A percentile compares a stretch with the other conserved stretches of the same genome.
Evolutionary conservation across 2,888 invertebrate genomes (phyloP).

Genomic region (Lacanobia wlatinum): DNA sequence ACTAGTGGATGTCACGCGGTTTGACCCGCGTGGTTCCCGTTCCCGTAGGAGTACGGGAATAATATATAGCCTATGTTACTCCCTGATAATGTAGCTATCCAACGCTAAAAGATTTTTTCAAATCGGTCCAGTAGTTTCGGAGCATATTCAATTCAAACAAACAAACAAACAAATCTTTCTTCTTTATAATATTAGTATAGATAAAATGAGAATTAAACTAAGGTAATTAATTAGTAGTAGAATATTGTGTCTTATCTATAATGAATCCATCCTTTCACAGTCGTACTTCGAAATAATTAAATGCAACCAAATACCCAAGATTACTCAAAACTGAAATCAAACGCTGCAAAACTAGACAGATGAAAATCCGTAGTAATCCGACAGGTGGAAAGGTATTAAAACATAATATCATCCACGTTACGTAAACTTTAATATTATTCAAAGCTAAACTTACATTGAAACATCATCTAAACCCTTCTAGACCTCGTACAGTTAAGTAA

Average conservation of each 20-base stretch:
- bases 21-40: no score
- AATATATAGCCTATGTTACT: no score
- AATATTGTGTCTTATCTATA: neutral
- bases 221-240: neutral
- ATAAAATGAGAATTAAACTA: no score
- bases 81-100: no score
- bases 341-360: neutral
- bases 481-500: slow-evolving; percentile 26
- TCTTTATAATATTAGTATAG: no score
- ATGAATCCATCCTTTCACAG: neutral
- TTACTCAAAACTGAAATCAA: neutral
- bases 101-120: no score
- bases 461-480: slow-evolving; percentile 21
- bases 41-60: no score
- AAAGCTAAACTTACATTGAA: slow-evolving; percentile 31
- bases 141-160: no score
- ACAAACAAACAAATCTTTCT: no score
- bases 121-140: no score
- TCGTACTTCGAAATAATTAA: neutral
- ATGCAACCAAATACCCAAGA: neutral
- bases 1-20: no score
- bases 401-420: slow-evolving; percentile 13
- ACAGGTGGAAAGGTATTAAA: slow-evolving; percentile 3
- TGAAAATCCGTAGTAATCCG: neutral
- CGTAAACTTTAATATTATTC: slow-evolving; percentile 35